phyloP scores from a whole-genome alignment of 1,140 invertebrate genomes.

The Caenorhabditis tropicalis region DNA sequence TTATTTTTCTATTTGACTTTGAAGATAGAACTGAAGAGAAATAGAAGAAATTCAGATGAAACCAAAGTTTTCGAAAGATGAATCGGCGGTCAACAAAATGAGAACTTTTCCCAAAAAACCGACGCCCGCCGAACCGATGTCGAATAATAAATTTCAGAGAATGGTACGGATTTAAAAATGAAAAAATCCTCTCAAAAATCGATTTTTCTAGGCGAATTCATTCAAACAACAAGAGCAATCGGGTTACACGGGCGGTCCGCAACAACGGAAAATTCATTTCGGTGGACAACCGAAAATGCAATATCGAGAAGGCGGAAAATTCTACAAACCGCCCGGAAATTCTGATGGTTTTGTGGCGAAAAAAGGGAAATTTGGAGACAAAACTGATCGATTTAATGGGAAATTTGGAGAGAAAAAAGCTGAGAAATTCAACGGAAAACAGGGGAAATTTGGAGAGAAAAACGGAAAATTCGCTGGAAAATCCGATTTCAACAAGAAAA shows the following conservation, averaged over 20 bases:
- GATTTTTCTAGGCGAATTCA: background rate
- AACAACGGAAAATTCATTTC: conserved; percentile 23
- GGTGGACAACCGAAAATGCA: background rate
- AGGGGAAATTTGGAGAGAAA: background rate
- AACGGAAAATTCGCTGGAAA: background rate
- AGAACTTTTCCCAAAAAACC: background rate
- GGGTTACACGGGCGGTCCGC: background rate
- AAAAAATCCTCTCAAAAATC: background rate
- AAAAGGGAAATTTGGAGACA: background rate
- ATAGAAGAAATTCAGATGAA: background rate
- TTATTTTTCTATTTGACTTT: background rate
- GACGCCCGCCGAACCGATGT: background rate
- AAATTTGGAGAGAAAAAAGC: background rate
- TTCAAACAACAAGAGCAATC: conserved; percentile 1
- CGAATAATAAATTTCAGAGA: background rate
- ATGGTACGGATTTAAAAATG: background rate
- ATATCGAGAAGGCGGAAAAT: conserved; percentile 16
- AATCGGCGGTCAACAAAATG: background rate
- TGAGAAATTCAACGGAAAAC: background rate
- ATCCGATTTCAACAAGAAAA: background rate
- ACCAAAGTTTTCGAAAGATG: too few relatives aligned
- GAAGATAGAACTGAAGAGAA: background rate
- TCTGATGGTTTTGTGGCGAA: too few relatives aligned
- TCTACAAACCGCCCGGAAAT: background rate
- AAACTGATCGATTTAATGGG: background rate